Base-by-base conservation (phyloP, 2,113 vertebrate species). In the Eolophus roseicapilla region DNA sequence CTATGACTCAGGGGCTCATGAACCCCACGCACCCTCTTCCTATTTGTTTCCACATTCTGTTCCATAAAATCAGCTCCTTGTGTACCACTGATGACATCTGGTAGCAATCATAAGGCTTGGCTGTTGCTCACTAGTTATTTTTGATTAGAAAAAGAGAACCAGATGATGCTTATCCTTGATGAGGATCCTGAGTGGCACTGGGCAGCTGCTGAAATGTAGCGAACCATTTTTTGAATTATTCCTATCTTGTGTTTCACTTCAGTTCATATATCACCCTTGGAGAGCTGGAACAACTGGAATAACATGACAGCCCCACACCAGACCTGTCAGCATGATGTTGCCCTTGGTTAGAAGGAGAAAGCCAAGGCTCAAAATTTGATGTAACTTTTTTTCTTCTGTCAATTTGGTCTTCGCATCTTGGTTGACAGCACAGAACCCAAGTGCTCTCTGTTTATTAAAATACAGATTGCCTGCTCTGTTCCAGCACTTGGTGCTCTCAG, bases 1-100 rank as follows among this genome's bases (percentile, higher is more conserved):
- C 82, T 85, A 19, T 95, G 94, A 96, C 77, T 96, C 74, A 91
- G 44, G 68, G 74, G 60, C 79, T 85, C 68, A 75, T 16, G 65
- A 90, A 50, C 69, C 37, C 46, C 77, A 84, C 50, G 78, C 60
- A 46, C 55, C 25, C 69, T 70, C 62, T 50, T 52, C 31, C 65
- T 64, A 88, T 69, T 82, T 75, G 37, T 88, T 92, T 93, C 76
- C 9, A 7, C 79, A 69, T 52, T 81, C 37, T 27, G 33, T 60
- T 44, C 63, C 78, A 65, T 75, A 84, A 53, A 91, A 82, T 47
- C 13, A 6, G 59, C 47, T 88, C 65, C 50, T 68, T 4, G 2
- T 85, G 84, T 69, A 65, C 68, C 13, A 21, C 35, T 73, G 52
- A 43, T 2, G 7, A 82, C 70, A 81, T 41, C 67, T 94, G 87